phyloP scores from a whole-genome alignment of 2,888 invertebrate species.

The Ormia ochracea region DNA sequence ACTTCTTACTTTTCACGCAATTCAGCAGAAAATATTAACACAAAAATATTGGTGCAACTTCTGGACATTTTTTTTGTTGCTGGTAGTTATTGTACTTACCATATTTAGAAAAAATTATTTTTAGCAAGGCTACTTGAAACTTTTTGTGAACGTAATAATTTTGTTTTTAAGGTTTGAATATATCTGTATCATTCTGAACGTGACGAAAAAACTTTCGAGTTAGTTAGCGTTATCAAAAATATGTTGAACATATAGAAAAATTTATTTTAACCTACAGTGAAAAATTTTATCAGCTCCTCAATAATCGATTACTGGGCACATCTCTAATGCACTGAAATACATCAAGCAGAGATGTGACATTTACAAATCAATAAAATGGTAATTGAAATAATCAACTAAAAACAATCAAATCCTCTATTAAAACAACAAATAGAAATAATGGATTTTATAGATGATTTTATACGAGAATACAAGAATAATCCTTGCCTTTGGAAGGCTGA shows the following conservation, averaged over 20 bases:
- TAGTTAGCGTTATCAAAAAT: too few species aligned
- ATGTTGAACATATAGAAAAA: too few species aligned
- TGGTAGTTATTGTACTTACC: too few species aligned
- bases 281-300: not conserved
- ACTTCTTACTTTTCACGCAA: not conserved
- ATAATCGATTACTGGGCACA: not conserved
- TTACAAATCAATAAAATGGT: slow-evolving; percentile 58
- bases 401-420: slow-evolving; percentile 23
- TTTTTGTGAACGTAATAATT: too few species aligned
- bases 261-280: too few species aligned
- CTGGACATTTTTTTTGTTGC: too few species aligned
- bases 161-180: too few species aligned
- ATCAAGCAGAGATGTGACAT: slow-evolving; percentile 21
- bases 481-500: slow-evolving; percentile 76
- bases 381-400: slow-evolving; percentile 45
- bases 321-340: slow-evolving; percentile 1
- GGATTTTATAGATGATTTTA: slow-evolving; percentile 77
- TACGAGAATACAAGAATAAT: slow-evolving; percentile 75
- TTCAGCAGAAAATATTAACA: slow-evolving; percentile 5
- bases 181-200: too few species aligned
- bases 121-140: too few species aligned
- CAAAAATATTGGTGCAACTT: too few species aligned
- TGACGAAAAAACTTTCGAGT: too few species aligned
- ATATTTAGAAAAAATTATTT: too few species aligned
- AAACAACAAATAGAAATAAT: slow-evolving; percentile 56